phyloP scores from a whole-genome alignment of 2,113 vertebrate genomes.

The Amblyopsis rosae region DNA sequence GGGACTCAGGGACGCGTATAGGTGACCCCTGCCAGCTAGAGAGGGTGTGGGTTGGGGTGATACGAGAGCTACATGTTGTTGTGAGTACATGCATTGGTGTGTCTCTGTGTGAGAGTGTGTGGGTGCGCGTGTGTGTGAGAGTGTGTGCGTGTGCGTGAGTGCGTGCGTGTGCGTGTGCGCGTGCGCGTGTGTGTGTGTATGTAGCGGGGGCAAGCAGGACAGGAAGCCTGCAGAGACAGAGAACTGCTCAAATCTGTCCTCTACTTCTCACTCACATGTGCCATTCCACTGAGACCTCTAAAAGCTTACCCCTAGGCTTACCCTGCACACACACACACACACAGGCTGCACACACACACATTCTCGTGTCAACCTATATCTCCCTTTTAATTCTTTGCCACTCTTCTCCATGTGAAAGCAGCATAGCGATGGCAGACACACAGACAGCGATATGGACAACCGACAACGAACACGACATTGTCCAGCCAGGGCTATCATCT shows the following conservation, averaged over 20 bases:
- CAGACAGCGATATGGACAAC: constrained; percentile 24
- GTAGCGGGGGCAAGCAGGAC: constrained; percentile 43
- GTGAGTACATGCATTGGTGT: background rate
- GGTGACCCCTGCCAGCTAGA: too few species aligned
- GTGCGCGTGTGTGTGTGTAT: constrained; percentile 31
- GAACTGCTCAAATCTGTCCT: constrained; percentile 71
- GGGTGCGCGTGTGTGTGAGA: constrained; percentile 9
- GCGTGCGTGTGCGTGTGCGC: constrained; percentile 1
- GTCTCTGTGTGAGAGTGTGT: background rate
- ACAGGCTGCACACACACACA: constrained; percentile 19
- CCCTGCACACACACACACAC: constrained; percentile 33
- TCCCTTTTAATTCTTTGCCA: constrained; percentile 46
- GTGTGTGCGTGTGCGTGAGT: constrained; percentile 3
- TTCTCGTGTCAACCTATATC: constrained; percentile 48
- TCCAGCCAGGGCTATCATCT: constrained; percentile 42
- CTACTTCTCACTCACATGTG: constrained; percentile 66
- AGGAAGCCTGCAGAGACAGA: constrained; percentile 72
- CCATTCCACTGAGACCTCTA: constrained; percentile 68
- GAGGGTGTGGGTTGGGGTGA: background rate
- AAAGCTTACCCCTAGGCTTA: constrained; percentile 69
- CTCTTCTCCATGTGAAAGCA: constrained; percentile 24
- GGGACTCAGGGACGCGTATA: too few species aligned
- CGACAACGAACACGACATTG: constrained; percentile 45
- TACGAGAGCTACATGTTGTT: constrained; percentile 35
- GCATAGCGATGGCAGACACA: constrained; percentile 10